Base-by-base conservation (phyloP, 2,113 vertebrate genomes). In the Phainopepla nitens region DNA sequence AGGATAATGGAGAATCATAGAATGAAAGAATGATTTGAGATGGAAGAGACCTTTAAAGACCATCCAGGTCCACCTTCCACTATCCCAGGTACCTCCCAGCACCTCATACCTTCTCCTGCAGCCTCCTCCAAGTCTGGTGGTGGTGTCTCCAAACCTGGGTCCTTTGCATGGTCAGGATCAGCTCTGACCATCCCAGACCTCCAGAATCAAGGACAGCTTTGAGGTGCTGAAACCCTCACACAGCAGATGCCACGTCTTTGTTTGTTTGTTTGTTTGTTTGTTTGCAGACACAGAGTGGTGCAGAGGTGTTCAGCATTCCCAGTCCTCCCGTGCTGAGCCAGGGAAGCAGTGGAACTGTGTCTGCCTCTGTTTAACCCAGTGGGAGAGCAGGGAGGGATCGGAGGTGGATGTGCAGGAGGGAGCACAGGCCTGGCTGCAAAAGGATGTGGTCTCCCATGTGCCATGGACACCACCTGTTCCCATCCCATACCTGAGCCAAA, bases 371-470 rank as follows among this genome's bases (percentile, higher is more conserved):
- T 71, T 20, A 51, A 36, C 53, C 50, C 88, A 28, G 41, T 6
- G 0, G 82, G 79, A 64, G n/a, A 68, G 53, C 49, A 11, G 93
- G 31, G 58, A 54, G 53, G 2, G 19, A 61, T 11, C 0, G 0
- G 70, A 68, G 49, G 21, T 41, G 65, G 65, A 35, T 28, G 41
- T 4, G 5, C 29, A 20, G 69, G 51, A 49, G 13, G 10, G 36
- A 80, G 31, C 2, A 1, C 19, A 16, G 6, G 4, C 58, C 45
- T 41, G 49, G 25, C 36, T 89, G 47, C 39, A 75, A 47, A 58
- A 47, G 62, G 49, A 56, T 0, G 0, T 3, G 11, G 24, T 49
- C 6, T 11, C 33, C 21, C 12, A 17, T 0, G 0, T 31, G 25
- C 64, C 50, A 9, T 15, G 6, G 57, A 24, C 64, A 27, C 27